Conservation (phyloP, 2,888 invertebrate species). For the Dugesia japonica region DNA sequence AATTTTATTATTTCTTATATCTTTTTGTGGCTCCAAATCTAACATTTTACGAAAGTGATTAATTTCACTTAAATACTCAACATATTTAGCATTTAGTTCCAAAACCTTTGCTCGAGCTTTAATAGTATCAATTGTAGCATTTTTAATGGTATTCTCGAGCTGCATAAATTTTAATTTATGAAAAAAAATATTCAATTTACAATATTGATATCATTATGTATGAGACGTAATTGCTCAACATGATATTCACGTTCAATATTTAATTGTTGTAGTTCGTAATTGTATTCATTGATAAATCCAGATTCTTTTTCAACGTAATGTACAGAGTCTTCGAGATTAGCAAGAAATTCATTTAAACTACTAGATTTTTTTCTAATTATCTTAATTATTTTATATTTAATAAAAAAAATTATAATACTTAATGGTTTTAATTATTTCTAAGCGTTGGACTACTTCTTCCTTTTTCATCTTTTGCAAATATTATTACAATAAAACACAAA, state of each 20-base stretch:
- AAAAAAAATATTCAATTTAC: no score
- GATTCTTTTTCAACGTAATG: neutral
- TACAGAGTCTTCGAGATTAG: neutral
- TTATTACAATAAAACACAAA: no score
- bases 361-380: neutral
- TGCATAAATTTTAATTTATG: no score
- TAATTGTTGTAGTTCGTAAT: neutral
- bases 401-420: neutral
- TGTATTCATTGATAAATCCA: neutral
- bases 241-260: neutral
- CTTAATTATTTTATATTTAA: neutral
- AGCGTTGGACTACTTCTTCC: neutral
- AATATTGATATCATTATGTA: neutral
- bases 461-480: neutral
- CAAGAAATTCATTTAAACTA: neutral
- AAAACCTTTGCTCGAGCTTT: neutral
- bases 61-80: neutral
- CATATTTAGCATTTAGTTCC: neutral
- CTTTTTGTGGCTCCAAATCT: neutral
- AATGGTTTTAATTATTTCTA: neutral
- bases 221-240: neutral
- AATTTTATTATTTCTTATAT: neutral
- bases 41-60: neutral
- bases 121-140: neutral
- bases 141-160: neutral